Evolutionary conservation across 2,888 invertebrate species (phyloP).

Genomic region (Deilephila elpenor): DNA sequence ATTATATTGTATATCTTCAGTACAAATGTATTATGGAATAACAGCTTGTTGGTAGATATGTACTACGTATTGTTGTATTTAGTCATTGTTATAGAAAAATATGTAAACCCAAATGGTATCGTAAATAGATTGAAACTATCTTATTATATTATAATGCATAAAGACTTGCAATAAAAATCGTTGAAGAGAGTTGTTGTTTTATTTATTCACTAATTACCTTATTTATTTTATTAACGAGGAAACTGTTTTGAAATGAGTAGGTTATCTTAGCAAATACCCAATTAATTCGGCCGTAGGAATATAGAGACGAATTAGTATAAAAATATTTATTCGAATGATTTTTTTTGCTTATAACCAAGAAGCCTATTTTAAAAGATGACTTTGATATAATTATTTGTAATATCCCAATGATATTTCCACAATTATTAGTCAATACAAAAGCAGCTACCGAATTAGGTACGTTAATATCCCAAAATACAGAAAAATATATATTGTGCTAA

Average conservation of each 20-base stretch:
- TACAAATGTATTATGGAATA: background rate
- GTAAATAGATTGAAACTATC: constrained; percentile 1
- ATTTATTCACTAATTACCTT: background rate
- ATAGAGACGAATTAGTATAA: no score
- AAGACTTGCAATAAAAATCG: constrained; percentile 14
- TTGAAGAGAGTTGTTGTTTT: constrained; percentile 8
- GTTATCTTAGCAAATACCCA: no score
- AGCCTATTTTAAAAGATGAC: no score
- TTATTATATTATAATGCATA: background rate
- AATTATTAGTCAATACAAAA: no score
- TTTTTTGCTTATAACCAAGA: no score
- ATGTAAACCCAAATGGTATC: background rate
- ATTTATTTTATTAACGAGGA: background rate
- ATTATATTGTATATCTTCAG: background rate
- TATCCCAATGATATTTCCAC: no score
- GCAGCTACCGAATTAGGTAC: no score
- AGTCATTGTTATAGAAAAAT: background rate
- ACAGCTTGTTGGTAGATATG: background rate
- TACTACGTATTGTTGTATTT: background rate
- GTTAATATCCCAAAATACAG: no score
- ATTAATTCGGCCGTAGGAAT: no score
- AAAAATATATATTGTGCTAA: background rate
- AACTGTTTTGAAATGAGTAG: no score
- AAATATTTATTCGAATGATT: no score
- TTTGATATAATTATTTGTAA: no score